Percentiles rank a stretch among this genome's conserved stretches.
phyloP scores from a whole-genome alignment of 1,140 invertebrate genomes.

The Drosophila ohnishii region DNA sequence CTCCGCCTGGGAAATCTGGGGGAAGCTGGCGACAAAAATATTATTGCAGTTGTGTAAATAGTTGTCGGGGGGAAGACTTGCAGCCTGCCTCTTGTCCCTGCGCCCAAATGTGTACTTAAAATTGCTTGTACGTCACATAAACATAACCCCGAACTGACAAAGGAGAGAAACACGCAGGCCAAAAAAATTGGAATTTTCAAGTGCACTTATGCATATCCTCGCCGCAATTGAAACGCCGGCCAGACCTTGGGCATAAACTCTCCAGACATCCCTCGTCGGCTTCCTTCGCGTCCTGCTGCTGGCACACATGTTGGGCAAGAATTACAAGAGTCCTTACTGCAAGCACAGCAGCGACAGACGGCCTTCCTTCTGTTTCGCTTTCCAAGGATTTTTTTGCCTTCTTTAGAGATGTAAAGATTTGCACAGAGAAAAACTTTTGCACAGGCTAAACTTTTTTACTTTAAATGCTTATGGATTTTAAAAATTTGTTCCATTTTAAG shows the following conservation, averaged over 20 bases:
- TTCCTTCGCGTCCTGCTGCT: constrained; percentile 13
- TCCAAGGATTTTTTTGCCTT: constrained; percentile 7
- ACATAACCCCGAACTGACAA: constrained; percentile 65
- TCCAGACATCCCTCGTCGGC: constrained; percentile 15
- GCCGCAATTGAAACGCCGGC: constrained; percentile 59
- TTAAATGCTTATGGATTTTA: too few relatives aligned
- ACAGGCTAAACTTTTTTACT: too few relatives aligned
- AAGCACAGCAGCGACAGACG: constrained; percentile 50
- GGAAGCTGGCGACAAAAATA: constrained; percentile 67
- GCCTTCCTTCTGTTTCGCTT: not conserved
- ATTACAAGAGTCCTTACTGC: constrained; percentile 61
- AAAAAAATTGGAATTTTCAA: constrained; percentile 55
- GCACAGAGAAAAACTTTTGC: not conserved
- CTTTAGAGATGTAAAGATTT: not conserved
- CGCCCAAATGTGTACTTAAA: constrained; percentile 61
- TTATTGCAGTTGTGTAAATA: constrained; percentile 80
- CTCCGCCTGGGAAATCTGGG: constrained; percentile 31
- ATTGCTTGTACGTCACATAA: constrained; percentile 66
- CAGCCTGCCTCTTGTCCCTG: constrained; percentile 5
- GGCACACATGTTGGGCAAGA: constrained; percentile 45
- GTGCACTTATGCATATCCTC: constrained; percentile 78
- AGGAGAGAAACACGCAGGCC: constrained; percentile 22
- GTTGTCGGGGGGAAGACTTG: constrained; percentile 42
- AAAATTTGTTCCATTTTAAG: not conserved
- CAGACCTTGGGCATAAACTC: constrained; percentile 31